Conservation (phyloP, 35 echinoderm and acorn worm species). For the Antedon bifida region DNA sequence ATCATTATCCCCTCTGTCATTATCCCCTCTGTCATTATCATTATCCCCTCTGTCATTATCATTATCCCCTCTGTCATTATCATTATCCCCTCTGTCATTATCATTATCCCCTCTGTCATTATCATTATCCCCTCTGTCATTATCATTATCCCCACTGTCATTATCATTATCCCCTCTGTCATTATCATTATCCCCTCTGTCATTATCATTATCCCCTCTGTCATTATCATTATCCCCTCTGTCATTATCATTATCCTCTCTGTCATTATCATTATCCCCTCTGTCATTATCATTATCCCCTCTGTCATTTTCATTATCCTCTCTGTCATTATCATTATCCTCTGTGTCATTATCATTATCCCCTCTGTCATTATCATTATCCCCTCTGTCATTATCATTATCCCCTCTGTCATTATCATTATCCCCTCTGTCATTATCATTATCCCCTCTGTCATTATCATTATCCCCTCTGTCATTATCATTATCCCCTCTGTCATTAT, state of each 20-base stretch:
- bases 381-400: neutral
- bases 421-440: too few relatives aligned
- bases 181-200: neutral
- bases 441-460: neutral
- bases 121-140: neutral
- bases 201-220: neutral
- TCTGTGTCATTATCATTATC: neutral
- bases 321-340: neutral
- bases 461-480: neutral
- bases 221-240: neutral
- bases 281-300: neutral
- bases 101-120: neutral
- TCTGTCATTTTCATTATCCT: neutral
- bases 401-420: too few relatives aligned
- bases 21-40: neutral
- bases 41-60: neutral
- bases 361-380: neutral
- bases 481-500: neutral
- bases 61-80: neutral
- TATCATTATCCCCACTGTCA: neutral
- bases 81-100: neutral
- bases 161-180: neutral
- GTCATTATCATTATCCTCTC: neutral
- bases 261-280: neutral
- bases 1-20: neutral